Evolutionary conservation across 2,888 invertebrate species (phyloP).

Genomic region (Heterodera filipjevi): DNA sequence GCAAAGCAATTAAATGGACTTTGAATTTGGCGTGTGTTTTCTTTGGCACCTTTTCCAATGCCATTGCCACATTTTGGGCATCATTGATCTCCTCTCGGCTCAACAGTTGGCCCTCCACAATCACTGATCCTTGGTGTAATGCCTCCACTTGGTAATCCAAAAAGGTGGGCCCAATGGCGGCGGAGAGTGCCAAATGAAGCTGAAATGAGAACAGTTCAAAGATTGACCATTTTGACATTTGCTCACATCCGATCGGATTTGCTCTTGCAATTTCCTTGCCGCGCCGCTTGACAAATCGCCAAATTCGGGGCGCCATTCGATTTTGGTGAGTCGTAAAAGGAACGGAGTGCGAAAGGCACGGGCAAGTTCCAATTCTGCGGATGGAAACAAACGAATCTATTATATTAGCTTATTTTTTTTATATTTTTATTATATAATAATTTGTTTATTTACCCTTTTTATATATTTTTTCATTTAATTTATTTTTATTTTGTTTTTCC

Average conservation of each 20-base stretch:
- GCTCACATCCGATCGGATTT: slow-evolving; percentile 43
- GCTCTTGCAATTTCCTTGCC: slow-evolving; percentile 43
- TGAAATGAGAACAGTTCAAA: neutral
- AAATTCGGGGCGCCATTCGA: slow-evolving; percentile 46
- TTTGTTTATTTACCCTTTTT: too few relatives aligned
- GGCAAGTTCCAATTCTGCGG: slow-evolving; percentile 14
- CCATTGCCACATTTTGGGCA: slow-evolving; percentile 38
- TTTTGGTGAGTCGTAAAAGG: slow-evolving; percentile 43
- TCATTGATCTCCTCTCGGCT: slow-evolving; percentile 43
- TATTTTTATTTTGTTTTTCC: too few relatives aligned
- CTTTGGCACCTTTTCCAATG: slow-evolving; percentile 40
- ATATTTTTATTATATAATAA: too few relatives aligned
- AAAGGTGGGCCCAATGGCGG: slow-evolving; percentile 26
- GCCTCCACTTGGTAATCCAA: slow-evolving; percentile 39
- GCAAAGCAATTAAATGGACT: neutral
- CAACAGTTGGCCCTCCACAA: slow-evolving; percentile 47
- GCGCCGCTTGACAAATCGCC: slow-evolving; percentile 41
- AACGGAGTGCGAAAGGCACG: slow-evolving; percentile 46
- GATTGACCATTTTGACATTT: neutral
- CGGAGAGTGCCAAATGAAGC: slow-evolving; percentile 17
- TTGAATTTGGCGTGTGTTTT: too few relatives aligned
- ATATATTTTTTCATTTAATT: too few relatives aligned
- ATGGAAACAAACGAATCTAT: neutral
- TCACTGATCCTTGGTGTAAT: slow-evolving; percentile 45
- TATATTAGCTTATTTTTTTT: too few relatives aligned